Evolutionary conservation across 2,797 vertebrate species (phyloP).

Genomic region (Alcedo quadribrachys): DNA sequence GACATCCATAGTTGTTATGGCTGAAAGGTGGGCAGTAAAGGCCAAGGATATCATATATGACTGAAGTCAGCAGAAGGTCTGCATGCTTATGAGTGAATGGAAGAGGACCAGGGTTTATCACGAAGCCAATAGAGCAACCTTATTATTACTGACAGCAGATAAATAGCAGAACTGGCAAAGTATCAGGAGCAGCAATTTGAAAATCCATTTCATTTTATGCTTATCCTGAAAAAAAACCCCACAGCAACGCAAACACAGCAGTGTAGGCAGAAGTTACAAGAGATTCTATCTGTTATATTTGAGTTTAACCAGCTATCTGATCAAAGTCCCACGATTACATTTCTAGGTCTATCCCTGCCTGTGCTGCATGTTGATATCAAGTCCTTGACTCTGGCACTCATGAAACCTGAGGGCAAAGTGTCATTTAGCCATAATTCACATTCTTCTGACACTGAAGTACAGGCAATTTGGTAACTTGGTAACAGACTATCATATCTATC

Average conservation of each 20-base stretch:
- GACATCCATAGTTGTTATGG: neutral
- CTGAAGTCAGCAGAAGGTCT: neutral
- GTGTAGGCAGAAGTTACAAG: neutral
- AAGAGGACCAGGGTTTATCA: neutral
- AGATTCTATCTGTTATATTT: constrained; percentile 41
- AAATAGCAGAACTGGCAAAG: constrained; percentile 12
- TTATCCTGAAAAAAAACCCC: constrained; percentile 44
- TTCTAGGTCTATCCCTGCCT: neutral
- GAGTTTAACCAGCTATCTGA: neutral
- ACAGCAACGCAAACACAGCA: constrained; percentile 17
- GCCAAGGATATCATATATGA: neutral
- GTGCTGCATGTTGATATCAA: neutral
- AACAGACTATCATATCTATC: neutral
- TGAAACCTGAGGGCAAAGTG: neutral
- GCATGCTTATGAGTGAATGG: neutral
- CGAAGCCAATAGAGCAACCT: neutral
- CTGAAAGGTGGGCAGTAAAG: neutral
- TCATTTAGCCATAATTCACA: neutral
- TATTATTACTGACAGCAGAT: neutral
- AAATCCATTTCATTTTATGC: constrained; percentile 47
- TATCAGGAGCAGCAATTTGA: neutral
- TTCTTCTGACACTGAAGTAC: neutral
- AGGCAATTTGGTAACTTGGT: neutral
- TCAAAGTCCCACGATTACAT: constrained; percentile 3
- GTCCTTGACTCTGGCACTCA: neutral